A percentile compares a stretch with the other conserved stretches of the same genome.
These are phyloP conservation scores for Oxycera nigricornis DNA, from an alignment of 2,888 invertebrate genomes.

Conservation along the genomic window DNA sequence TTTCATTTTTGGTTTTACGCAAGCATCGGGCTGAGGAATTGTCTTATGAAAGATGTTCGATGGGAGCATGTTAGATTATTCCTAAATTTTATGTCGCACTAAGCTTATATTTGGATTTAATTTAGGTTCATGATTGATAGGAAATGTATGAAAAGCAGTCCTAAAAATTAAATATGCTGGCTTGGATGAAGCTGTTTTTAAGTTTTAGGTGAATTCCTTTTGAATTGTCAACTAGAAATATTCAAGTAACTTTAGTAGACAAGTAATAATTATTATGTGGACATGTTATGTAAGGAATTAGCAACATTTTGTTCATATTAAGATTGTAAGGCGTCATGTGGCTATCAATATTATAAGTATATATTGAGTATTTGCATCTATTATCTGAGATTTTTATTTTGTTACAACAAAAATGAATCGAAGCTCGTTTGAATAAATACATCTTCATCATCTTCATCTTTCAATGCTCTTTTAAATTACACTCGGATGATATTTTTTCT, in stretches of 20 bases:
- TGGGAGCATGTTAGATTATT: no score
- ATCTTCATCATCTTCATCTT: no score
- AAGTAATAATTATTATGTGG: not conserved
- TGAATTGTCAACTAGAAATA: not conserved
- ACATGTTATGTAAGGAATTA: not conserved
- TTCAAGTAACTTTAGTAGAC: not conserved
- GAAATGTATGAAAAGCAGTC: not conserved
- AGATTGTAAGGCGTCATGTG: slow-evolving; percentile 26
- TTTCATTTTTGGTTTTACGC: not conserved
- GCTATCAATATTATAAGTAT: not conserved
- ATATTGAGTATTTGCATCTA: not conserved
- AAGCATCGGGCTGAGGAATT: slow-evolving; percentile 20
- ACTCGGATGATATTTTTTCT: no score
- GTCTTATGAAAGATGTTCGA: not conserved
- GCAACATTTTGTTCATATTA: not conserved
- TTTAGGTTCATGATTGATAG: not conserved
- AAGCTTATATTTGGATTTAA: no score
- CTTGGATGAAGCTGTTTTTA: not conserved
- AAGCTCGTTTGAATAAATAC: no score
- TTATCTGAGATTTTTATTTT: no score
- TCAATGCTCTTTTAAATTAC: no score
- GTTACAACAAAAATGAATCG: no score
- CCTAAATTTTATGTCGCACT: no score
- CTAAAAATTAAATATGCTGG: not conserved
- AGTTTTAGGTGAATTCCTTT: not conserved